phyloP scores from a whole-genome alignment of 2,888 invertebrate species.

The Stenodera caucasica region DNA sequence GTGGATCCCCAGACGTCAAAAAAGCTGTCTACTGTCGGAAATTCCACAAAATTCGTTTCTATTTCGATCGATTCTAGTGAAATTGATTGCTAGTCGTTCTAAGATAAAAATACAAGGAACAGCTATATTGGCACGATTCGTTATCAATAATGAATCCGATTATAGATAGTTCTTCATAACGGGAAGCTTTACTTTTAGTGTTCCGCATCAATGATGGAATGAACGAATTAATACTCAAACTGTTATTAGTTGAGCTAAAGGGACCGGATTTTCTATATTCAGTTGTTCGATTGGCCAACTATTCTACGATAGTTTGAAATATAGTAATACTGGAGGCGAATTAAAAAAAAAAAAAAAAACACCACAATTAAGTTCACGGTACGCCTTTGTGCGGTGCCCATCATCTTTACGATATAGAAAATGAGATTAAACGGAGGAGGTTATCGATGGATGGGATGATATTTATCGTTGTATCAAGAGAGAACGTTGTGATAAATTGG shows the following conservation, averaged over 20 bases:
- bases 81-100: no score
- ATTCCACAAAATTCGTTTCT: background rate
- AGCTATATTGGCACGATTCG: background rate
- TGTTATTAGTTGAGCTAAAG: background rate
- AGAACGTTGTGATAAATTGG: slow-evolving; percentile 3
- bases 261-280: no score
- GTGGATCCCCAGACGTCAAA: background rate
- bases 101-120: no score
- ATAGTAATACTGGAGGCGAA: background rate
- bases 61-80: no score
- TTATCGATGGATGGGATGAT: background rate
- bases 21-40: background rate
- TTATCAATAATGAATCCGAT: slow-evolving; percentile 3
- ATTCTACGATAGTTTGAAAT: background rate
- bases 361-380: no score
- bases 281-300: no score
- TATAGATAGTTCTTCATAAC: background rate
- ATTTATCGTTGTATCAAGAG: slow-evolving; percentile 1
- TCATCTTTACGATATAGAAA: background rate
- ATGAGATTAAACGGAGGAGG: background rate
- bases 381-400: background rate
- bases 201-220: background rate
- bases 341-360: background rate
- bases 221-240: background rate
- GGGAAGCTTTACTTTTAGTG: background rate